Evolutionary conservation across 2,888 invertebrate species (phyloP).

Genomic region (Conistra vaccinii): DNA sequence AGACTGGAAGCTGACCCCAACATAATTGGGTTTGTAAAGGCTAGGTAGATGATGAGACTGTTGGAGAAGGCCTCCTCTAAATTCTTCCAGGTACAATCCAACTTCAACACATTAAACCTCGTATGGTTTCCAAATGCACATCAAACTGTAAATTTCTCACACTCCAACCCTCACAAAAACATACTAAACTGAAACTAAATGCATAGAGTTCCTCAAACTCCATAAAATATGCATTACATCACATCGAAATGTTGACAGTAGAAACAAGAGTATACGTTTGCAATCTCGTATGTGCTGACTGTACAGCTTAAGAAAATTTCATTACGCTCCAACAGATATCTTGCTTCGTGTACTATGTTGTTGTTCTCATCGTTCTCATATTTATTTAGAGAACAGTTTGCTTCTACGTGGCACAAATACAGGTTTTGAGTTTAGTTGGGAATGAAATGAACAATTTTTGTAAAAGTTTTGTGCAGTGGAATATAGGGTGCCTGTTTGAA

Average conservation of each 20-base stretch:
- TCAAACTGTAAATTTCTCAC: neutral
- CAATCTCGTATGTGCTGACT: constrained; percentile 36
- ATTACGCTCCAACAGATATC: constrained; percentile 36
- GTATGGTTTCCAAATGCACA: neutral
- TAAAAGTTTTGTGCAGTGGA: neutral
- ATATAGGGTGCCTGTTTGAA: neutral
- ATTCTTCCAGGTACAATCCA: neutral
- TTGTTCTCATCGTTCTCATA: constrained; percentile 29
- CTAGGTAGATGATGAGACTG: neutral
- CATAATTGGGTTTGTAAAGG: too few relatives aligned
- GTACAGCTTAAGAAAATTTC: constrained; percentile 60
- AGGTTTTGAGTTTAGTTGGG: neutral
- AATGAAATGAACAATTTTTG: constrained; percentile 9
- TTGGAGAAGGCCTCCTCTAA: neutral
- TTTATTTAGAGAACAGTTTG: constrained; percentile 35
- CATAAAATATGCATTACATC: constrained; percentile 55
- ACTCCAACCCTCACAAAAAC: constrained; percentile 8
- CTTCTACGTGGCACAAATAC: constrained; percentile 9
- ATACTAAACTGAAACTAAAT: constrained; percentile 25
- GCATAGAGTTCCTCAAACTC: constrained; percentile 34
- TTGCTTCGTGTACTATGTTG: constrained; percentile 22
- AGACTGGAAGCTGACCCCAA: too few relatives aligned
- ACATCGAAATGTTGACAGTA: constrained; percentile 48
- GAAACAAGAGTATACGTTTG: constrained; percentile 31
- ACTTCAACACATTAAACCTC: neutral